Base-by-base conservation (phyloP, 2,888 invertebrate genomes). In the Tolmerus cingulatus region DNA sequence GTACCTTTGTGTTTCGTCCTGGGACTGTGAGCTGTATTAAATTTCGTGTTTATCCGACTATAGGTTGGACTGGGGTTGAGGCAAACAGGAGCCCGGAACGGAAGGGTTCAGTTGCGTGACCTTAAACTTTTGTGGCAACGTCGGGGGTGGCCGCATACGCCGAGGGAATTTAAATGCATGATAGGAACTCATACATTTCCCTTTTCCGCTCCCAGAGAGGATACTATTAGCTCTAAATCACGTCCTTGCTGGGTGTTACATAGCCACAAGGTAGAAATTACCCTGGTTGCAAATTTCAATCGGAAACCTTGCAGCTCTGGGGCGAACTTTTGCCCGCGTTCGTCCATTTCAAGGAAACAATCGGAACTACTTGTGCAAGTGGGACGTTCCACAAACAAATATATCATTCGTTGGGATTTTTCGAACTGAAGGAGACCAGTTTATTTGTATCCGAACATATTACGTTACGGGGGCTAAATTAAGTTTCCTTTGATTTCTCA, bases 181-280 rank as follows among this genome's bases (percentile, higher is more conserved):
- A 85, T 74, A 85, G 85, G 43, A 46, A 74, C 43, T 74, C 85
- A 46, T 74, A 74, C 74, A 85, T 85, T 46, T 74, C 74, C 46
- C 30, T 74, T 34, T 85, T 85, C 85, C 85, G 85, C 27, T 74
- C 16, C 37, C 43, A 46, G n/a, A 84, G 82, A 84, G 82, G 82
- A 84, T 84, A 84, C 66, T 66, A 84, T 84, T 84, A 84, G 82
- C 82, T 66, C 82, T 66, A 84, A 84, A 85, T 85, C 85, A 85
- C 85, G 85, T 85, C 51, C 85, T 19, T 46, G 37, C 85, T 57
- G 34, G 66, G 74, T 74, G 74, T 85, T 43, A 43, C 46, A 30
- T 85, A 43, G 85, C 85, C 46, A 19, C 85, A 85, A 85, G 46
- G 74, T 46, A 74, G 30, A 74, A 74, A 74, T 74, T 85, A 85